Evolutionary conservation across 2,113 vertebrate genomes (phyloP), one percentile per base, ranked within the genome.

Genomic region (Hucho hucho): DNA sequence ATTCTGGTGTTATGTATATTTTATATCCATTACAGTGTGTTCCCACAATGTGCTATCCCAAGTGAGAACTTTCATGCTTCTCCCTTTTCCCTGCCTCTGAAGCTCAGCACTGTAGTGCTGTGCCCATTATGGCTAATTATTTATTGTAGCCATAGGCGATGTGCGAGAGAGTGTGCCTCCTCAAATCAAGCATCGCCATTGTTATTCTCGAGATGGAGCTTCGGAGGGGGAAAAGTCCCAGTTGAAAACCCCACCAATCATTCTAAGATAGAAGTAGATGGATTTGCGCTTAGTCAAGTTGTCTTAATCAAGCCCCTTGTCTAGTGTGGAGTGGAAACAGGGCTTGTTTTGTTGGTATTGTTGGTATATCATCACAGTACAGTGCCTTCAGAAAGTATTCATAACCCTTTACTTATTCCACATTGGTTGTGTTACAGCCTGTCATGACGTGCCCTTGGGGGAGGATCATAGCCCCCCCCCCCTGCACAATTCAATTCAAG

Each of bases 81-180:
- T 77, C 37, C 6, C 6, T 64, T 81, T 73, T 74, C 59, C 26
- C 68, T 81, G 83, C 81, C 75, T 89, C 75, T 81, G 37, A 83
- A 73, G 83, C 87, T 81, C 75, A 73, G 83, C 76, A 82, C 85
- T 80, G 53, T 74, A 24, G 72, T 25, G 75, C 81, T n/a, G 81
- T 81, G 66, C 77, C 89, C 88, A 84, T 90, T 88, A 87, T 80
- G 81, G 82, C 79, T 91, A 92, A 93, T 92, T 92, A 89, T 92
- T 87, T 89, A 89, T 88, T 83, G 69, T 81, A 82, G 89, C 88
- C 85, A 47, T 64, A 61, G 87, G 88, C 88, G 37, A 59, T 73
- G 78, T 82, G 78, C 64, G 69, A 71, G 47, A 78, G 74, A 24
- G 7, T 75, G 75, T 81, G 78, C 82, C 37, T 32, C 61, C 37